phyloP scores from a whole-genome alignment of 2,113 vertebrate genomes.

The Willisornis vidua region DNA sequence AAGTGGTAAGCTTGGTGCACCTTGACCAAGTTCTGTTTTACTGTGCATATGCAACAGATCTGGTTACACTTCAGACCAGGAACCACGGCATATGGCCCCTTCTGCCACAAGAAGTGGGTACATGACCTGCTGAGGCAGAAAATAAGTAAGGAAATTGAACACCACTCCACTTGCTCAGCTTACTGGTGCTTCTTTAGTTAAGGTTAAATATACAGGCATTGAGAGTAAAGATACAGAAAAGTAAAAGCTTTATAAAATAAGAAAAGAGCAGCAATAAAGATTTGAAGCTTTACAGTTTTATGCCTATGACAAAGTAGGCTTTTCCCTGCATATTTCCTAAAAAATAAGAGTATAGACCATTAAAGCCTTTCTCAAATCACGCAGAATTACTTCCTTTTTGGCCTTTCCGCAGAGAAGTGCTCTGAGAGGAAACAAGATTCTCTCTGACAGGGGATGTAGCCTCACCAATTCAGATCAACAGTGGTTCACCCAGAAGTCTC shows the following conservation, averaged over 20 bases:
- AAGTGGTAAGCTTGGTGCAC: not conserved
- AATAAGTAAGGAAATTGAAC: slow-evolving; percentile 6
- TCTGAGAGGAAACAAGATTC: not conserved
- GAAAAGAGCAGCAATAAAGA: not conserved
- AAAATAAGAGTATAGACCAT: not conserved
- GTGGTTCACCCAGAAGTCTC: not conserved
- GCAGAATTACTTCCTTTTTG: not conserved
- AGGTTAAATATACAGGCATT: not conserved
- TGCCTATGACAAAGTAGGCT: not conserved
- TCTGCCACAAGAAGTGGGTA: not conserved
- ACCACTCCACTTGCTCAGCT: not conserved
- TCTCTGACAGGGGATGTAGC: not conserved
- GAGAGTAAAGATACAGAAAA: not conserved
- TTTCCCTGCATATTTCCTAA: not conserved
- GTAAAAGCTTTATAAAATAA: not conserved
- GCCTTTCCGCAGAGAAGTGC: not conserved
- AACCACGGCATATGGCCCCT: not conserved
- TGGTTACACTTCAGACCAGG: not conserved
- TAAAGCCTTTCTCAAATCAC: not conserved
- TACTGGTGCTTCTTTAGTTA: not conserved
- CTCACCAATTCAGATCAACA: not conserved
- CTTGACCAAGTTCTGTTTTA: not conserved
- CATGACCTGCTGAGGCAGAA: slow-evolving; percentile 15
- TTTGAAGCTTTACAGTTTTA: not conserved
- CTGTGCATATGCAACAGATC: not conserved